phyloP scores from a whole-genome alignment of 1,140 invertebrate genomes.

The Euura lappo region DNA sequence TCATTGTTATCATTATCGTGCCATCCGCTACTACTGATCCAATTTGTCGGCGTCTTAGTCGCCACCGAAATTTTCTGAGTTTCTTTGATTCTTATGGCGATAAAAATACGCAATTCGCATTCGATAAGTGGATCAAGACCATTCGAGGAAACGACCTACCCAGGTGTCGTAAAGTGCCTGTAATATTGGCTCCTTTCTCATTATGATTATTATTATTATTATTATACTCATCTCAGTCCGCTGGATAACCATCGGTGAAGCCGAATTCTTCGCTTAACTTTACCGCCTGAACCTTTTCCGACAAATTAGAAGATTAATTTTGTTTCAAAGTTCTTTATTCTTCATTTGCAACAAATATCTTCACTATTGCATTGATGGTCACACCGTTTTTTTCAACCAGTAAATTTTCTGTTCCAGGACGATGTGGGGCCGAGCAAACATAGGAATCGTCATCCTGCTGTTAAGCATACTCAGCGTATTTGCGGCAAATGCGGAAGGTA shows the following conservation, averaged over 20 bases:
- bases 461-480: slow-evolving; percentile 35
- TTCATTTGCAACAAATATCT: too few relatives aligned
- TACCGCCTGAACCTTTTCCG: too few relatives aligned
- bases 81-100: neutral
- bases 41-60: neutral
- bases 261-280: too few relatives aligned
- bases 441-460: slow-evolving; percentile 45
- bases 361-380: too few relatives aligned
- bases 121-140: neutral
- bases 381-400: too few relatives aligned
- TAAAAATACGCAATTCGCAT: neutral
- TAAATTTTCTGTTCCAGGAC: slow-evolving; percentile 13
- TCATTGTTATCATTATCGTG: neutral
- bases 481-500: slow-evolving; percentile 12
- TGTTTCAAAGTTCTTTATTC: too few relatives aligned
- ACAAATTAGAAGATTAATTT: too few relatives aligned
- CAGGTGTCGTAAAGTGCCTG: neutral
- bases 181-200: neutral
- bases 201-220: neutral
- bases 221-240: neutral
- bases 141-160: neutral
- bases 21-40: neutral
- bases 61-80: neutral
- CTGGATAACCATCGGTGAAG: too few relatives aligned
- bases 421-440: slow-evolving; percentile 54